Conservation (phyloP, 2,888 invertebrate genomes). For the Siphlonurus alternatus region DNA sequence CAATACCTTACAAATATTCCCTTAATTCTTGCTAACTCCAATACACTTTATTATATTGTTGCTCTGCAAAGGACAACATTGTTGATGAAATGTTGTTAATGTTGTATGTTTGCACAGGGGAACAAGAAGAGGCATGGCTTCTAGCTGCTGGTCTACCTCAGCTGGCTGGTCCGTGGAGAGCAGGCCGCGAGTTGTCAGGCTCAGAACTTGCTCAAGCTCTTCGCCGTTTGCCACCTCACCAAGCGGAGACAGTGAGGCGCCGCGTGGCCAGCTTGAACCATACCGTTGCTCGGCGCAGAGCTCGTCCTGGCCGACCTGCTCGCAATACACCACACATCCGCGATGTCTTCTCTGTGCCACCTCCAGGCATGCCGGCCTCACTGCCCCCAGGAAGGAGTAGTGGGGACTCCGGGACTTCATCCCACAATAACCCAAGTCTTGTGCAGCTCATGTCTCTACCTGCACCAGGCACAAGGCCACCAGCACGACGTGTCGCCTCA, state of each 20-base stretch:
- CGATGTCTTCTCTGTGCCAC: not conserved
- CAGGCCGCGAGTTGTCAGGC: constrained; percentile 47
- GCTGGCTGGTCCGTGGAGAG: constrained; percentile 50
- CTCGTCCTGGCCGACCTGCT: constrained; percentile 29
- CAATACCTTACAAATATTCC: too few species aligned
- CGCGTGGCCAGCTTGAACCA: constrained; percentile 59
- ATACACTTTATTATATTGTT: too few species aligned
- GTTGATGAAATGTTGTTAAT: not conserved
- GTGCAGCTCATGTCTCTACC: not conserved
- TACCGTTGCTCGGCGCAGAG: constrained; percentile 45
- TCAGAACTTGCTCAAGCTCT: constrained; percentile 43
- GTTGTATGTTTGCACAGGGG: constrained; percentile 30
- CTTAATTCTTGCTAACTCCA: too few species aligned
- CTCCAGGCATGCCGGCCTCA: not conserved
- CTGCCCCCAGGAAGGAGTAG: not conserved
- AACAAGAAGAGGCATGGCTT: constrained; percentile 60
- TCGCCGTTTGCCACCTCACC: constrained; percentile 37
- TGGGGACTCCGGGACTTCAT: not conserved
- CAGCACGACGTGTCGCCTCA: not conserved
- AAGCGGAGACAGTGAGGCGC: constrained; percentile 59
- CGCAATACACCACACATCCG: constrained; percentile 2
- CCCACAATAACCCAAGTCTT: not conserved
- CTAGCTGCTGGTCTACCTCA: constrained; percentile 53
- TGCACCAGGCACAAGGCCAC: not conserved
- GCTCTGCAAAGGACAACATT: not conserved